Conservation (phyloP, 2,113 vertebrate species). For the Saimiri boliviensis region DNA sequence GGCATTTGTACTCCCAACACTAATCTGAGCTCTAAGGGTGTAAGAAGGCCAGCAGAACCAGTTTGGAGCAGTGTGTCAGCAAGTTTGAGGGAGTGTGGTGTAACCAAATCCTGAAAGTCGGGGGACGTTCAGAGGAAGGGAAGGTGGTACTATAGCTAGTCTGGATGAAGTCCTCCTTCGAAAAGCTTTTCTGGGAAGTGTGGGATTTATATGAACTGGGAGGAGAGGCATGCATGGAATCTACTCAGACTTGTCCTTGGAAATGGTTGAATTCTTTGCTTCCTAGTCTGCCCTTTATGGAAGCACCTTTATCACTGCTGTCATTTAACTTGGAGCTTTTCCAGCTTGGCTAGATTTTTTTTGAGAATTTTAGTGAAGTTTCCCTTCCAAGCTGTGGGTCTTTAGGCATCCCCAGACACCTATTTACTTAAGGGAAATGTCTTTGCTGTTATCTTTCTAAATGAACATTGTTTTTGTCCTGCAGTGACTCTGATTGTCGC, state of each 20-base stretch:
- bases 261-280: not conserved
- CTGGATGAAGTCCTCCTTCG: not conserved
- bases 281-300: not conserved
- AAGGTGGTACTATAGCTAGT: not conserved
- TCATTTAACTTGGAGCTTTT: not conserved
- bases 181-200: not conserved
- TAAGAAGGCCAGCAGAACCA: not conserved
- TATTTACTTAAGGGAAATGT: not conserved
- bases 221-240: not conserved
- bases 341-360: not conserved
- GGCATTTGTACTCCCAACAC: not conserved
- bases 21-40: not conserved
- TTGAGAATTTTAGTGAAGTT: not conserved
- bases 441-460: not conserved
- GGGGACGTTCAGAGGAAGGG: not conserved
- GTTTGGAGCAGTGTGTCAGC: not conserved
- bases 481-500: not conserved
- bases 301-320: not conserved
- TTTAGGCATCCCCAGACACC: not conserved
- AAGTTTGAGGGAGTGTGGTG: not conserved
- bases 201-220: not conserved
- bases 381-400: not conserved
- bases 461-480: slow-evolving; percentile 27
- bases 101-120: rapidly evolving
- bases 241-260: not conserved